Conservation (phyloP, 2,113 vertebrate species). For the Gorsachius goisagi region DNA sequence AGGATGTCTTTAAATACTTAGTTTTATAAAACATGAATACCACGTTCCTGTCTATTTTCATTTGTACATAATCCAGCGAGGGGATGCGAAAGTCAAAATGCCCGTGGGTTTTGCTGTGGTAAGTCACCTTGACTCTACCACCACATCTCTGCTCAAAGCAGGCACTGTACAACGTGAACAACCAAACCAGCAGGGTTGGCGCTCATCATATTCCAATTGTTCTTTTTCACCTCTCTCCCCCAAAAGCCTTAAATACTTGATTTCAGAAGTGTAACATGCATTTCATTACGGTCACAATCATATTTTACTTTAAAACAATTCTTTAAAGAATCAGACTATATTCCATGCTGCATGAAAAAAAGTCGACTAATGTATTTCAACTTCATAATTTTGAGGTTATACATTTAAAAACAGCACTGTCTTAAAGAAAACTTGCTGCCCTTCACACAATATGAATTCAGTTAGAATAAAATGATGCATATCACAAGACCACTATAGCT, state of each 20-base stretch:
- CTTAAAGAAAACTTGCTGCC: neutral
- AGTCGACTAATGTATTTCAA: neutral
- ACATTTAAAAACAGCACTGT: neutral
- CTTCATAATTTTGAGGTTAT: neutral
- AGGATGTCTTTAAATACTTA: neutral
- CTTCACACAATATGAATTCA: neutral
- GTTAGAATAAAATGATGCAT: neutral
- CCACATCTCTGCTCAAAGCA: neutral
- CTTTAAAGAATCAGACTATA: neutral
- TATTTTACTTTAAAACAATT: neutral
- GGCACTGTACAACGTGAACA: fast-evolving
- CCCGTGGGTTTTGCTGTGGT: neutral
- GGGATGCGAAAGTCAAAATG: neutral
- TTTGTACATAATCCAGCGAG: neutral
- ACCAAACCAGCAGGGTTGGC: neutral
- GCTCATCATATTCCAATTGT: neutral
- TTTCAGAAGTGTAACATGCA: neutral
- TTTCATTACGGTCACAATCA: neutral
- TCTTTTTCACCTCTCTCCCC: neutral
- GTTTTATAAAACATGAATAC: neutral
- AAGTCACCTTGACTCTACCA: neutral
- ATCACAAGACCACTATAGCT: neutral
- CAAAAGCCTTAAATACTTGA: neutral
- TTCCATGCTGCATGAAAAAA: neutral
- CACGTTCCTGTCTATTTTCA: neutral